Base-by-base conservation (phyloP, 2,113 vertebrate species). In the Cyanoramphus novaezelandiae region DNA sequence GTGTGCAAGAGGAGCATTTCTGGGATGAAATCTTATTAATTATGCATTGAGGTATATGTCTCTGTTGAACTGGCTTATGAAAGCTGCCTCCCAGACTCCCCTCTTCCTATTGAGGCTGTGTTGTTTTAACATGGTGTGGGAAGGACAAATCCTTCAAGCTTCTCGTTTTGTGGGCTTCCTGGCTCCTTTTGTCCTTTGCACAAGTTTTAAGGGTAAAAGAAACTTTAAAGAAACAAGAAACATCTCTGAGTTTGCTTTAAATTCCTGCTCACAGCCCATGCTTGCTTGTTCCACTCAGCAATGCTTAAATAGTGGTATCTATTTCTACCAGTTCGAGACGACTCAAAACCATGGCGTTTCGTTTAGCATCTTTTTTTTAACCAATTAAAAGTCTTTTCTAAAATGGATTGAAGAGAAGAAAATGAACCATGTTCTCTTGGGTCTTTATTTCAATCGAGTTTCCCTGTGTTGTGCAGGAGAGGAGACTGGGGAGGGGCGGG, bases 301-400 rank as follows among this genome's bases (percentile, higher is more conserved):
- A 3, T 81, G 92, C 93, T 95, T 96, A 86, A 94, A 95, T 91
- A 90, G 97, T 92, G 93, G 92, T 97, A 94, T 97, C 95, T 68
- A 17, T 97, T 95, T 78, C 91, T 49, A 60, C 68, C 49, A 50
- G 94, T 70, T 93, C 95, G 70, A 59, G 97, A 86, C 47, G 88
- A 85, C 96, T 97, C 96, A 89, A 94, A 97, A 96, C 96, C 95
- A 79, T 83, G 92, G 86, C 85, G 39, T 98, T 98, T 98, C 97
- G 92, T 97, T 97, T 89, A 94, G 97, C 92, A 96, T 96, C 96
- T 95, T 97, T 76, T 96, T 97, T 93, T 59, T 59, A 98, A 97
- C 93, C 96, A 97, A 97, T 98, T 98, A 97, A 98, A 95, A 98
- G 97, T 96, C 96, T 97, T 97, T 98, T 98, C 97, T 97, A 62